These are phyloP conservation scores for Otis tarda DNA, from an alignment of 2,113 vertebrate species.

Conservation along the genomic window DNA sequence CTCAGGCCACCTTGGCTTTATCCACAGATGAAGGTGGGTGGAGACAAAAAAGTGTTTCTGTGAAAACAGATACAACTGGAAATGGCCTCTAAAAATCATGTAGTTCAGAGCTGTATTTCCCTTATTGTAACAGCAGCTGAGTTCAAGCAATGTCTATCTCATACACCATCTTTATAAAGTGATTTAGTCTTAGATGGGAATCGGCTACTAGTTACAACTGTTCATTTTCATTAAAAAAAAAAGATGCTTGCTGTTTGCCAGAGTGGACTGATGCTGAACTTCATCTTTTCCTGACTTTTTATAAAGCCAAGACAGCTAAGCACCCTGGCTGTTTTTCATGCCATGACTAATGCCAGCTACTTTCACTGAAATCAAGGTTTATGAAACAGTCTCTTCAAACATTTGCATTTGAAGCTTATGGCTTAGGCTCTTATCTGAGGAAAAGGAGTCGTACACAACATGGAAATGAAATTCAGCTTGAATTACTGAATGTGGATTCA, in stretches of 20 bases:
- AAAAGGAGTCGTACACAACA: background rate
- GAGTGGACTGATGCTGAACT: background rate
- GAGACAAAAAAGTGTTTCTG: background rate
- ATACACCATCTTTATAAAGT: background rate
- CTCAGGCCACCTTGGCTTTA: background rate
- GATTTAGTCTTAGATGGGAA: background rate
- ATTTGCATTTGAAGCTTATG: background rate
- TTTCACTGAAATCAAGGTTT: slow-evolving; percentile 8
- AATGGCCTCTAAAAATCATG: background rate
- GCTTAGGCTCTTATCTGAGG: background rate
- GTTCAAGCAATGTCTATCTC: background rate
- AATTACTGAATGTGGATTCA: slow-evolving; percentile 6
- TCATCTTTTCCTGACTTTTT: background rate
- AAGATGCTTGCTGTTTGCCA: background rate
- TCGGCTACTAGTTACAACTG: background rate
- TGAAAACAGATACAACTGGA: background rate
- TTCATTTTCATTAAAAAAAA: background rate
- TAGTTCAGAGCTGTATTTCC: background rate
- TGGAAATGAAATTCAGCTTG: background rate
- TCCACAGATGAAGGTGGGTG: accelerated
- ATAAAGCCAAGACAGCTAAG: background rate
- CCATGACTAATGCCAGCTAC: background rate
- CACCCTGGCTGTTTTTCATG: background rate
- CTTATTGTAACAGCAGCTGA: background rate
- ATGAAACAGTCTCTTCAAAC: background rate